phyloP scores from a whole-genome alignment of 2,888 invertebrate genomes.

The Eulithis prunata region DNA sequence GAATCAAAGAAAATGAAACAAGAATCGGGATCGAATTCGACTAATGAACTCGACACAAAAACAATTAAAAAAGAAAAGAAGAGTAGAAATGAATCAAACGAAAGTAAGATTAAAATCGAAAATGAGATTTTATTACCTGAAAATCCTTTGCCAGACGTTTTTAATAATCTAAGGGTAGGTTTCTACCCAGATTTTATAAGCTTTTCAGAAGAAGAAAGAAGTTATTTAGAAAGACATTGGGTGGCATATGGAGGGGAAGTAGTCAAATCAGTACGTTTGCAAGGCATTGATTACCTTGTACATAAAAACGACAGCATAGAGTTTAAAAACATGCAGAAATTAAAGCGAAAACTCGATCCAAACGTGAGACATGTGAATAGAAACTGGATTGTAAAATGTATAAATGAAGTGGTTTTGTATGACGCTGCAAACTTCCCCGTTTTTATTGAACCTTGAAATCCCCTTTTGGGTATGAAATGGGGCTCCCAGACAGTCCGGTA shows the following conservation, averaged over 20 bases:
- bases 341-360: conserved; percentile 56
- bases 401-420: conserved; percentile 62
- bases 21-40: conserved; percentile 12
- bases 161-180: conserved; percentile 64
- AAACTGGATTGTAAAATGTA: conserved; percentile 72
- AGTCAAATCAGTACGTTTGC: conserved; percentile 62
- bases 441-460: conserved; percentile 51
- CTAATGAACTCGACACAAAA: conserved; percentile 6
- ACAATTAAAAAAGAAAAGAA: conserved; percentile 1
- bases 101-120: neutral
- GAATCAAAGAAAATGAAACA: conserved; percentile 22
- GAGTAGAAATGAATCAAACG: neutral
- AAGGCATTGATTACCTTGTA: conserved; percentile 69
- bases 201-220: conserved; percentile 67
- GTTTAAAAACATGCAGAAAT: conserved; percentile 59
- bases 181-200: conserved; percentile 79
- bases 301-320: conserved; percentile 61
- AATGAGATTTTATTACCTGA: conserved; percentile 53
- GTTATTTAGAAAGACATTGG: conserved; percentile 84
- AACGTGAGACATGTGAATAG: conserved; percentile 68
- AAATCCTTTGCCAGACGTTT: conserved; percentile 69
- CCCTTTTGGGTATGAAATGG: no score
- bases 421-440: conserved; percentile 66
- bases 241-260: conserved; percentile 85
- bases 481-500: no score